These are phyloP conservation scores for Tetramorium parvispinum DNA, from an alignment of 1,140 invertebrate species.

Conservation along the genomic window DNA sequence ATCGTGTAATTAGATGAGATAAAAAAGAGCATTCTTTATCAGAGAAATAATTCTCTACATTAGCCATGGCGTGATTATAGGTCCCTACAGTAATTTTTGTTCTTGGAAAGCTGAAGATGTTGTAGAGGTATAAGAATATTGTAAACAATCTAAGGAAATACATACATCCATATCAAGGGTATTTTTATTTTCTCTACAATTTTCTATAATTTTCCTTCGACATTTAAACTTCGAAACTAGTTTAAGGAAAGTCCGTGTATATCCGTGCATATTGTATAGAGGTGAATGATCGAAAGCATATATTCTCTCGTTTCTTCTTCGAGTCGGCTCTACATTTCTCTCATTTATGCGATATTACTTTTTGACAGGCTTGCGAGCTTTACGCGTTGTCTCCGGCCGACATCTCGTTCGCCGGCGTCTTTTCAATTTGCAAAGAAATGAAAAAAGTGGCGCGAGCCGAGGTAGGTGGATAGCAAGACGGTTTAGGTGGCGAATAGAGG, in stretches of 20 bases:
- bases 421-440: slow-evolving; percentile 80
- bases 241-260: not conserved
- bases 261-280: not conserved
- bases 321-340: slow-evolving; percentile 3
- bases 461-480: slow-evolving; percentile 60
- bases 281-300: slow-evolving; percentile 51
- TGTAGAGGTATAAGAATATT: not conserved
- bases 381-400: slow-evolving; percentile 60
- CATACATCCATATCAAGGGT: not conserved
- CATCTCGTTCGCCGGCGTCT: slow-evolving; percentile 66
- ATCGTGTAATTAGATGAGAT: slow-evolving; percentile 10
- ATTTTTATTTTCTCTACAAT: not conserved
- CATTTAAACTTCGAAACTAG: slow-evolving; percentile 2
- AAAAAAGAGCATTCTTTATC: not conserved
- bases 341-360: slow-evolving; percentile 68
- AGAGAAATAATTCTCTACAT: not conserved
- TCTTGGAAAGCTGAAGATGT: not conserved
- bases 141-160: not conserved
- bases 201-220: slow-evolving; percentile 1
- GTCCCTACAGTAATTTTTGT: slow-evolving; percentile 22
- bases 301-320: not conserved
- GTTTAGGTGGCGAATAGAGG: slow-evolving; percentile 56
- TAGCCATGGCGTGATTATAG: not conserved
- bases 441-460: slow-evolving; percentile 46
- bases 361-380: slow-evolving; percentile 40